Evolutionary conservation across 2,113 vertebrate genomes (phyloP).

Genomic region (Callipepla californica): DNA sequence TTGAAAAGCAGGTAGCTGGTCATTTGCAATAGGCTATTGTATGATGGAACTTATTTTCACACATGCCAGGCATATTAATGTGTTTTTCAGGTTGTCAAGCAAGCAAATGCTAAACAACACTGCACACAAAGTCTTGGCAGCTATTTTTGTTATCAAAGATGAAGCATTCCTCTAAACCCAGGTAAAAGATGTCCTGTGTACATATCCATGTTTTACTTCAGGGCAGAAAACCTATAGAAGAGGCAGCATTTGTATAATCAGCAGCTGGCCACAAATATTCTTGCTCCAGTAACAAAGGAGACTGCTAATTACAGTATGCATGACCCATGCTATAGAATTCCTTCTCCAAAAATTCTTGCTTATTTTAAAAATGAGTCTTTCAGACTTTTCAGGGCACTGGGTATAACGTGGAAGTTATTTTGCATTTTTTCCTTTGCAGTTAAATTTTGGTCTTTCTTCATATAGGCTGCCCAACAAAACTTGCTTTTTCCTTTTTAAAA

Average conservation of each 20-base stretch:
- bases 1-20: not conserved
- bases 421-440: not conserved
- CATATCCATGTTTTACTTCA: not conserved
- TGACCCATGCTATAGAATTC: not conserved
- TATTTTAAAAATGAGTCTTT: not conserved
- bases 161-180: not conserved
- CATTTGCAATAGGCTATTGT: not conserved
- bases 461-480: not conserved
- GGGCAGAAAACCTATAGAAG: not conserved
- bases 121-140: not conserved
- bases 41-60: not conserved
- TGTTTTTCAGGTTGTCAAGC: not conserved
- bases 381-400: not conserved
- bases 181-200: not conserved
- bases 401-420: not conserved
- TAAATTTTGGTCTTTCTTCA: not conserved
- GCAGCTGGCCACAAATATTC: not conserved
- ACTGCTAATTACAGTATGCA: not conserved
- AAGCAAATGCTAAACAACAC: not conserved
- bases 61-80: not conserved
- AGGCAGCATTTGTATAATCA: not conserved
- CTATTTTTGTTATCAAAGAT: not conserved
- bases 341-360: not conserved
- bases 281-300: not conserved
- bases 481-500: not conserved